Evolutionary conservation across 2,797 vertebrate genomes (phyloP), one percentile per base, ranked within the genome.

Genomic region (Phyllotis vaccarum): DNA sequence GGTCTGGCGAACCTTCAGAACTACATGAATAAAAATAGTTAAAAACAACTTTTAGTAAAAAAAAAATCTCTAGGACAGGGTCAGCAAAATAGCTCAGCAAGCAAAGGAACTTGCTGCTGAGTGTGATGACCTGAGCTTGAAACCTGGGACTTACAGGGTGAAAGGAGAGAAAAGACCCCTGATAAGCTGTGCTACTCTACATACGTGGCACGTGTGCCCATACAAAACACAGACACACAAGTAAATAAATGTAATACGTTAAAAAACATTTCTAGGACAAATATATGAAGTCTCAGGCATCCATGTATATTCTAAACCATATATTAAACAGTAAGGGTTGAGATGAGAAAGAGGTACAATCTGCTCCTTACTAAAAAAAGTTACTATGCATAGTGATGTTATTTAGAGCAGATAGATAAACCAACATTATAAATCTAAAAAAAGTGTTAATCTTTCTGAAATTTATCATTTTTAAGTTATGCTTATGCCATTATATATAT

Each of bases 311-410:
- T 79, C 31, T 34, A 80, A 80, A n/a, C 52, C 3, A 56, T 58
- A 54, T 11, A 80, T 37, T 56, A 80, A 80, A 52, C 19, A 54
- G 52, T 14, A 56, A 56, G 78, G 52, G 78, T 12, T 80, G 78
- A 80, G 31, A 19, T 79, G 34, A 49, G 5, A 79, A 79, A 54
- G 16, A 17, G 46, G 29, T 79, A 80, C 27, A 46, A 86, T 52
- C 40, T 87, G 34, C 3, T 86, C 52, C 87, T 85, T 64, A 95
- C 54, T 79, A 17, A 40, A 91, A 86, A 89, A 80, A 88, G 66
- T 62, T 85, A 70, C 54, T 27, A 86, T 9, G 31, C 19, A 75
- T 78, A 95, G 72, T 37, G 52, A 91, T 43, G 56, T 91, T 89
- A n/a, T 40, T n/a, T n/a, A n/a, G n/a, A 56, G 17, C 0, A 60